phyloP scores from a whole-genome alignment of 2,113 vertebrate species.

The Stigmatopora argus region DNA sequence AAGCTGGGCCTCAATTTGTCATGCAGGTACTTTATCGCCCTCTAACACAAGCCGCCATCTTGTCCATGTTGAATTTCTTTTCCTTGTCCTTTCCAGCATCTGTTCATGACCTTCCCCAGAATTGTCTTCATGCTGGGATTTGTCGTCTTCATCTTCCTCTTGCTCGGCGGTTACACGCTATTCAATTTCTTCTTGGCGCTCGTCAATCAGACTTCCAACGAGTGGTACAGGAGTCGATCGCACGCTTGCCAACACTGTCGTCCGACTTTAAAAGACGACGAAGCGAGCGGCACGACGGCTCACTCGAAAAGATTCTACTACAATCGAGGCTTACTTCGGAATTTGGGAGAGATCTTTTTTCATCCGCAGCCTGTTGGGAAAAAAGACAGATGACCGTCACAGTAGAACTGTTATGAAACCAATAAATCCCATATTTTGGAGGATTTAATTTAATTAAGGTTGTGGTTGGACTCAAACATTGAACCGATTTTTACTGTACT shows the following conservation, averaged over 20 bases:
- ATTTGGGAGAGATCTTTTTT: conserved; percentile 81
- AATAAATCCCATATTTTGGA: too few species aligned
- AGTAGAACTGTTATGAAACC: too few species aligned
- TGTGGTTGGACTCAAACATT: not conserved
- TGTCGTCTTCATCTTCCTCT: conserved; percentile 75
- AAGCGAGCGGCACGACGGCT: conserved; percentile 27
- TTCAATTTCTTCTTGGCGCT: conserved; percentile 79
- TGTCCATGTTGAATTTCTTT: too few species aligned
- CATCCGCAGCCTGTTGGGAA: conserved; percentile 47
- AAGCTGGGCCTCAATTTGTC: conserved; percentile 71
- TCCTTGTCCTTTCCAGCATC: conserved; percentile 68
- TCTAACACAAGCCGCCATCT: not conserved
- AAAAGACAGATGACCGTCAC: conserved; percentile 29
- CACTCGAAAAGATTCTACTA: conserved; percentile 70
- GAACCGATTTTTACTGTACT: not conserved
- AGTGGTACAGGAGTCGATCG: conserved; percentile 80
- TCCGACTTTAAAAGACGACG: conserved; percentile 35
- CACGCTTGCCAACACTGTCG: conserved; percentile 61
- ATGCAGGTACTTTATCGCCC: conserved; percentile 71
- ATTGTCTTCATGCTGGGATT: conserved; percentile 92
- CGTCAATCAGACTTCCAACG: conserved; percentile 87
- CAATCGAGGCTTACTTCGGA: conserved; percentile 74
- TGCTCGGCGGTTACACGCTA: conserved; percentile 79
- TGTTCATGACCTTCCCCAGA: conserved; percentile 90
- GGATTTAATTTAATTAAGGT: too few species aligned